Percentiles rank a stretch among this genome's conserved stretches.
Evolutionary conservation across 2,888 invertebrate genomes (phyloP).

Genomic region (Drosophila affinis): DNA sequence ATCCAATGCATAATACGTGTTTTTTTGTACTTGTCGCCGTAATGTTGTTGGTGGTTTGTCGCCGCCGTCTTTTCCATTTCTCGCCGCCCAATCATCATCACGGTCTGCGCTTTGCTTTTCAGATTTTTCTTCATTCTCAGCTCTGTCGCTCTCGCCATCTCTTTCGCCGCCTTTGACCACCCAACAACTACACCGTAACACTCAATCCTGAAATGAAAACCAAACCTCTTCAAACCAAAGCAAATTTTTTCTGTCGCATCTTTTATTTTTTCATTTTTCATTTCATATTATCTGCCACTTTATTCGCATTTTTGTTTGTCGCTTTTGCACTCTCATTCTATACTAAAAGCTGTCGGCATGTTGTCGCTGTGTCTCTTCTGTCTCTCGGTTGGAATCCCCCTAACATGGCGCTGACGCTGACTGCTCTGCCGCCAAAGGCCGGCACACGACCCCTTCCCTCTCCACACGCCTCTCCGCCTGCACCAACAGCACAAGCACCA

Average conservation of each 20-base stretch:
- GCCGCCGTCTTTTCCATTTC: slow-evolving; percentile 51
- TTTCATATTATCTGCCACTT: slow-evolving; percentile 26
- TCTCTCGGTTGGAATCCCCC: slow-evolving; percentile 48
- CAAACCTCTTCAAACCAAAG: background rate
- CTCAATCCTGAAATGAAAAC: background rate
- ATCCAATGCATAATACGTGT: slow-evolving; percentile 70
- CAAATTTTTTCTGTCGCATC: background rate
- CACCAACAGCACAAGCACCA: background rate
- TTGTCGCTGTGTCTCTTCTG: slow-evolving; percentile 40
- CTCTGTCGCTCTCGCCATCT: slow-evolving; percentile 8
- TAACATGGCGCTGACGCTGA: slow-evolving; percentile 58
- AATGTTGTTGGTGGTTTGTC: slow-evolving; percentile 47
- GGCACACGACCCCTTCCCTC: slow-evolving; percentile 53
- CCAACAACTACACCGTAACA: slow-evolving; percentile 24
- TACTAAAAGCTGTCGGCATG: slow-evolving; percentile 54
- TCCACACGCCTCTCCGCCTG: slow-evolving; percentile 19
- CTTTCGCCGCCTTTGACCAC: slow-evolving; percentile 22
- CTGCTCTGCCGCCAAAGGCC: slow-evolving; percentile 77
- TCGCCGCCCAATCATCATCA: slow-evolving; percentile 15
- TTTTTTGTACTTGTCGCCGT: slow-evolving; percentile 79
- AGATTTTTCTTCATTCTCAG: slow-evolving; percentile 20
- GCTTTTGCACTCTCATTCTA: slow-evolving; percentile 68
- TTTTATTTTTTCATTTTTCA: background rate
- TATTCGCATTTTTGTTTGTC: slow-evolving; percentile 74
- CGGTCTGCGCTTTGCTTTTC: slow-evolving; percentile 26